A percentile compares a stretch with the other conserved stretches of the same genome.
Conservation (phyloP, 2,113 vertebrate species). For the Hirundichthys speculiger region DNA sequence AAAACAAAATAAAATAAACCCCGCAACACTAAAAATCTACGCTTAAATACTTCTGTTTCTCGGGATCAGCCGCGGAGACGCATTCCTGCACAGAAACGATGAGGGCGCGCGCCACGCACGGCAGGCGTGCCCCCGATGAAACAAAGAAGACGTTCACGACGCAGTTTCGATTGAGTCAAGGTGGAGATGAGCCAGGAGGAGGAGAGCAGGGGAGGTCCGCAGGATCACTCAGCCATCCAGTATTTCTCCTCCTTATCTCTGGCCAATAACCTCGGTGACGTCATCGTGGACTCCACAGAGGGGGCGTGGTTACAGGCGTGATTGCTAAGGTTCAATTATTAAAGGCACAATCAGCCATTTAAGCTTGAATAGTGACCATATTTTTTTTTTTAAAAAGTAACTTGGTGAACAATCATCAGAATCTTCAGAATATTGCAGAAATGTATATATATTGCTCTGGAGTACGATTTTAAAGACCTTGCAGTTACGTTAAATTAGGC, state of each 20-base stretch:
- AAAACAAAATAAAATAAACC: too few relatives aligned
- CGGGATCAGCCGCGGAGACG: constrained; percentile 33
- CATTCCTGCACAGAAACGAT: constrained; percentile 64
- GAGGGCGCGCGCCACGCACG: constrained; percentile 30
- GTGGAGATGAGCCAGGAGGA: neutral
- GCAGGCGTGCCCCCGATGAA: constrained; percentile 18
- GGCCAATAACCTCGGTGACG: constrained; percentile 69
- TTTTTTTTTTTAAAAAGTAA: too few relatives aligned
- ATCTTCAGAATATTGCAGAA: too few relatives aligned
- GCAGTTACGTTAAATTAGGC: too few relatives aligned
- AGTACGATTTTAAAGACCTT: too few relatives aligned
- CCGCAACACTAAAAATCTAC: too few relatives aligned
- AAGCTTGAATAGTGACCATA: neutral
- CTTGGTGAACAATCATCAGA: too few relatives aligned
- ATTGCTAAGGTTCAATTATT: constrained; percentile 55
- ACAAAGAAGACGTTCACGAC: constrained; percentile 69
- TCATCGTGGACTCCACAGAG: constrained; percentile 55
- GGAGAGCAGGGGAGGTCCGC: constrained; percentile 14
- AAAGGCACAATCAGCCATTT: constrained; percentile 55
- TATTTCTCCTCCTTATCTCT: constrained; percentile 44
- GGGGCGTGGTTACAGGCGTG: constrained; percentile 65
- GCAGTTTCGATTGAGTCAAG: constrained; percentile 55
- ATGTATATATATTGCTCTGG: too few relatives aligned
- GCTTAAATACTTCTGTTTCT: neutral
- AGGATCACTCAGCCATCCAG: constrained; percentile 51